Evolutionary conservation across 2,888 invertebrate species (phyloP).

Genomic region (Spatulosminthurus flaviceps): DNA sequence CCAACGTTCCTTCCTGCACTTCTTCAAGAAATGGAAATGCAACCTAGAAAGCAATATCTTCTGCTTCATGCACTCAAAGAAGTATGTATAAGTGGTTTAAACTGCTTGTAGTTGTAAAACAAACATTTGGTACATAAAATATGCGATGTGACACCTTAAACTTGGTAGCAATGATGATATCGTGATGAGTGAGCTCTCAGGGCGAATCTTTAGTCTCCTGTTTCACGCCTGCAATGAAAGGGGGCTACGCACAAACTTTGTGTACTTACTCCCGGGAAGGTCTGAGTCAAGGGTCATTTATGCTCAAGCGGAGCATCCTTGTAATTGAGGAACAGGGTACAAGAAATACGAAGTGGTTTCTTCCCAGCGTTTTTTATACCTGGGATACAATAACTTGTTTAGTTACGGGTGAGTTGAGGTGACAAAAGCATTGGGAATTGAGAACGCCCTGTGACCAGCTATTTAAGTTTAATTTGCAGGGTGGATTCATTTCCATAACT

Average conservation of each 20-base stretch:
- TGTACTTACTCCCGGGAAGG: conserved; percentile 62
- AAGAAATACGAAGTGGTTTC: conserved; percentile 58
- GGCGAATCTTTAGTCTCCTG: conserved; percentile 53
- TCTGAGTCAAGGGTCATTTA: conserved; percentile 62
- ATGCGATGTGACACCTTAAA: background rate
- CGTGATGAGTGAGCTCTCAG: background rate
- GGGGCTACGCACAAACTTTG: conserved; percentile 51
- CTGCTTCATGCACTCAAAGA: conserved; percentile 97
- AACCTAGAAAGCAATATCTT: conserved; percentile 94
- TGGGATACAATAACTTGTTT: conserved; percentile 50
- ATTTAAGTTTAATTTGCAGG: conserved; percentile 63
- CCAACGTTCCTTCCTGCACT: conserved; percentile 94
- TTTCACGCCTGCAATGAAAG: conserved; percentile 62
- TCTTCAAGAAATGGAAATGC: conserved; percentile 89
- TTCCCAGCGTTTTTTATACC: conserved; percentile 55
- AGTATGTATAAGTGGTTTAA: conserved; percentile 69
- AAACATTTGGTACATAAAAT: no score
- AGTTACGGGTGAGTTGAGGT: conserved; percentile 52
- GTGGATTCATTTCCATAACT: conserved; percentile 59
- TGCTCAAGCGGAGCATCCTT: conserved; percentile 62
- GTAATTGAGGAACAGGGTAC: conserved; percentile 61
- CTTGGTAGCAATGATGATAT: background rate
- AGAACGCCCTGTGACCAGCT: conserved; percentile 62
- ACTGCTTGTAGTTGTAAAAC: no score
- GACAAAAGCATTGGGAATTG: conserved; percentile 56